These are phyloP conservation scores for Hesperophylax magnus DNA, from an alignment of 1,140 invertebrate genomes.

Conservation along the genomic window DNA sequence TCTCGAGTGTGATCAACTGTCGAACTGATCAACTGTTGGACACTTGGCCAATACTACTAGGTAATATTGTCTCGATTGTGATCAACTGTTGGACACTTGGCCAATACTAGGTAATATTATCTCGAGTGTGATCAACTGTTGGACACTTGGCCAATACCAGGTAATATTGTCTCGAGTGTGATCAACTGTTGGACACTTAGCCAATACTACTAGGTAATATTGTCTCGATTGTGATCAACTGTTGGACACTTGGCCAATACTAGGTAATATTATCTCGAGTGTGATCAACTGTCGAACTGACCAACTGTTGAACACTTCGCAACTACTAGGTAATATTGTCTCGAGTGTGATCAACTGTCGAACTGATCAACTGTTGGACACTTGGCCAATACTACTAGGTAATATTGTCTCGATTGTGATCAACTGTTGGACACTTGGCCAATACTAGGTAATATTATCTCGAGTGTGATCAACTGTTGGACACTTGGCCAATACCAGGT, in stretches of 20 bases:
- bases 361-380: too few relatives aligned
- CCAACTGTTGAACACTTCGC: too few relatives aligned
- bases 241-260: background rate
- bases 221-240: conserved; percentile 18
- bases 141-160: background rate
- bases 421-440: background rate
- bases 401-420: conserved; percentile 22
- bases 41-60: too few relatives aligned
- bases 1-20: conserved; percentile 20
- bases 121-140: conserved; percentile 17
- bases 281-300: background rate
- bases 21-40: too few relatives aligned
- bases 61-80: conserved; percentile 17
- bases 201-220: background rate
- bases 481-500: background rate
- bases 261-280: conserved; percentile 17
- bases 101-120: conserved; percentile 4
- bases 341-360: conserved; percentile 16
- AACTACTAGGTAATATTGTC: conserved; percentile 16
- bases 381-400: too few relatives aligned
- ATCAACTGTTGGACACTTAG: background rate
- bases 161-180: conserved; percentile 20
- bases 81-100: background rate
- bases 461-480: conserved; percentile 11
- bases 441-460: conserved; percentile 19